phyloP scores from a whole-genome alignment of 2,113 vertebrate genomes.

The Oncorhynchus nerka region DNA sequence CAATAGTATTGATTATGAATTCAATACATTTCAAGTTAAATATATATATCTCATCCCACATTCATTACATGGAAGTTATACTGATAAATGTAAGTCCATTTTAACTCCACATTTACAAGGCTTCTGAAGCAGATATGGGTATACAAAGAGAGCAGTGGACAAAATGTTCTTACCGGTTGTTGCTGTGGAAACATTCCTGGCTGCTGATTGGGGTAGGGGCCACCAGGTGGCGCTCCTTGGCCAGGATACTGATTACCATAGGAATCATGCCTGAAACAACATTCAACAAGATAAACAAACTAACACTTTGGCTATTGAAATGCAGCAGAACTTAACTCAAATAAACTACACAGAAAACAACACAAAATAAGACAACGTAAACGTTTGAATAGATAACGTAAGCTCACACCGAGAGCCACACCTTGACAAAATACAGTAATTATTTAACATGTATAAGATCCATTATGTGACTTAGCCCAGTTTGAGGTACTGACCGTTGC shows the following conservation, averaged over 20 bases:
- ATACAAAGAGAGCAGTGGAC: constrained; percentile 11
- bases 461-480: not conserved
- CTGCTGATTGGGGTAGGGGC: constrained; percentile 92
- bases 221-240: constrained; percentile 93
- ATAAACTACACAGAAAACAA: not conserved
- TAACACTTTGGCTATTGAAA: not conserved
- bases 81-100: not conserved
- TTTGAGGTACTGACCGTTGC: constrained; percentile 72
- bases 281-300: constrained; percentile 10
- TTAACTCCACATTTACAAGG: not conserved
- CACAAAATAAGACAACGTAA: not conserved
- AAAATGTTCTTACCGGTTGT: constrained; percentile 81
- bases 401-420: not conserved
- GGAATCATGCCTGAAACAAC: constrained; percentile 87
- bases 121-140: not conserved
- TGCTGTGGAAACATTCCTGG: constrained; percentile 93
- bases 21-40: not conserved
- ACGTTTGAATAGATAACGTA: no score
- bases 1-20: constrained; percentile 31
- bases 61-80: not conserved
- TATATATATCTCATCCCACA: not conserved
- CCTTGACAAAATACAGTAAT: not conserved
- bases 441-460: not conserved
- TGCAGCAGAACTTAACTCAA: not conserved
- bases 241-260: constrained; percentile 96